Evolutionary conservation across 2,888 invertebrate genomes (phyloP), one percentile per base, ranked within the genome.

Genomic region (Pyrrhosoma nymphula): DNA sequence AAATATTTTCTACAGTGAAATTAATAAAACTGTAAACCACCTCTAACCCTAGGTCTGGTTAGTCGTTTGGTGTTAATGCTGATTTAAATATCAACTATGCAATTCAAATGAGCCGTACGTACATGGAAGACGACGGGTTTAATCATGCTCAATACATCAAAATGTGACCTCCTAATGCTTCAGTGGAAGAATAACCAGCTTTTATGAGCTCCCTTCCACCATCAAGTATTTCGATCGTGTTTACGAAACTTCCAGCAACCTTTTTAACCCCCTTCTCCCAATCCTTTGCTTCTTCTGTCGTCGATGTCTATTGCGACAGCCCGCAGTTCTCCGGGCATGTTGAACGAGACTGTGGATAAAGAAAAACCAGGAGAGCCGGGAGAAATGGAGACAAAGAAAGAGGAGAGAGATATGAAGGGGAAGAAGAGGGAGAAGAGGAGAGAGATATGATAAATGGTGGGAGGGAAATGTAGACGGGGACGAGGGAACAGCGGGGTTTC

Each of bases 391-490:
- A 47, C 20, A 47, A 35, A 35, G 55, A 26, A 20, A 10, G 26
- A n/a, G 89, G 55, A 56, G 39, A n/a, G 35, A 26, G 30, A 88
- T 23, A 26, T 56, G n/a, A 56, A 35, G 35, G 60, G 60, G 63
- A 16, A 63, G n/a, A 89, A 20, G 56, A 89, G 56, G 60, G 60
- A 55, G 55, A n/a, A n/a, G 93, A 93, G 56, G 56, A 47, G 60
- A 56, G 26, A 93, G 93, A 93, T 93, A 93, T 93, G 93, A 93
- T 93, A 75, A 93, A 93, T 93, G 93, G 93, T 69, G 93, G 93
- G 93, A 93, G 93, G 93, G 69, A 75, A 93, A 93, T 93, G 93
- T 93, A 75, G 93, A 93, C 91, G 91, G 39, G 63, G 91, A 91
- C 93, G 93, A 93, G 56, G 39, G 93, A 93, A 75, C 93, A 93